Percentiles rank a stretch among this genome's conserved stretches.
Evolutionary conservation across 2,888 invertebrate species (phyloP).

Genomic region (Acleris holmiana): DNA sequence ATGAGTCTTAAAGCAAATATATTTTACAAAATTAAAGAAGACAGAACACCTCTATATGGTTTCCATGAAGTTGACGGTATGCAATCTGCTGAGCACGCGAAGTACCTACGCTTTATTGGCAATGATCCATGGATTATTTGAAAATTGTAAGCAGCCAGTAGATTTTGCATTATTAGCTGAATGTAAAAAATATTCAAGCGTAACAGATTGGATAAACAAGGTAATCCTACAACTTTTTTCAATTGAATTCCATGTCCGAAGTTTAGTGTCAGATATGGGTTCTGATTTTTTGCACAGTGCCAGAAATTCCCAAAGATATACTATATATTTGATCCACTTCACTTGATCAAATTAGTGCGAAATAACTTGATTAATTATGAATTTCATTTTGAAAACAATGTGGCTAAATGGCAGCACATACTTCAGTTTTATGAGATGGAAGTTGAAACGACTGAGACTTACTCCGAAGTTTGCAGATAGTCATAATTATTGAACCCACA

Average conservation of each 20-base stretch:
- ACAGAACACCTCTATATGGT: constrained; percentile 33
- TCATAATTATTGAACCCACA: no score
- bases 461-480: no score
- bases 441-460: constrained; percentile 13
- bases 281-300: constrained; percentile 41
- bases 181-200: constrained; percentile 17
- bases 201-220: constrained; percentile 30
- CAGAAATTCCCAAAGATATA: constrained; percentile 48
- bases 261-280: constrained; percentile 32
- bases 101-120: constrained; percentile 6
- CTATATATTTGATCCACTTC: constrained; percentile 49
- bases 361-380: constrained; percentile 45
- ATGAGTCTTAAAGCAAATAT: constrained; percentile 24
- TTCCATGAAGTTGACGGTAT: constrained; percentile 30
- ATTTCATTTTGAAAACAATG: constrained; percentile 43
- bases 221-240: constrained; percentile 30
- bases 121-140: constrained; percentile 13
- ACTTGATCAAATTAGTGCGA: constrained; percentile 47
- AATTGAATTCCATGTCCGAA: constrained; percentile 20
- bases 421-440: constrained; percentile 44
- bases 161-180: constrained; percentile 1
- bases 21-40: constrained; percentile 28
- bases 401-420: constrained; percentile 49
- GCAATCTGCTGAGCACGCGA: constrained; percentile 10
- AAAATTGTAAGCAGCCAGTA: constrained; percentile 23